Base-by-base conservation (phyloP, 2,113 vertebrate species). In the Butastur rufipennis region DNA sequence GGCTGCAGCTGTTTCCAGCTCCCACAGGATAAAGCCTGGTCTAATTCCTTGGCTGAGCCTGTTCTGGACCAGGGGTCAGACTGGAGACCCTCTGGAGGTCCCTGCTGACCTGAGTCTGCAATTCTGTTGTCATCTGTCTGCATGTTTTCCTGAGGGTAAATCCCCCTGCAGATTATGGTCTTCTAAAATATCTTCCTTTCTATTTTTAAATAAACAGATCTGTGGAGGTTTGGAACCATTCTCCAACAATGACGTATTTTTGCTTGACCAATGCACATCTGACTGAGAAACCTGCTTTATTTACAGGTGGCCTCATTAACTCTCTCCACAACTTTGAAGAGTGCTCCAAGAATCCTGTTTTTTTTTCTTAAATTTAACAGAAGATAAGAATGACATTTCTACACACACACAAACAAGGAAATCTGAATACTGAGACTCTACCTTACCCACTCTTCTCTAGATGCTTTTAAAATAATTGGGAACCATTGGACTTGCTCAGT, bases 41-140 rank as follows among this genome's bases (percentile, higher is more conserved):
- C 16, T 15, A 22, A 52, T 20, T 6, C 21, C 7, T 27, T 8
- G 11, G 31, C 14, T 73, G 43, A 66, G 29, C 27, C 15, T 61
- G 10, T 58, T 59, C 26, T 58, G 27, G 13, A 13, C 10, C 1
- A 2, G 11, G 8, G 34, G 7, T 23, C 2, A 1, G 72, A 67
- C 18, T 45, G 23, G 19, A 59, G 29, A 47, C 1, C 7, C 8
- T 4, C 2, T 8, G 1, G 2, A 45, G 31, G 12, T 26, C 36
- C 32, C 17, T 82, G 32, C 26, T 58, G 36, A 8, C 26, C n/a
- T 38, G 20, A 32, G 27, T 59, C 52, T 75, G 45, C 38, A 36
- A 61, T 67, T 52, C 34, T 20, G 12, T 4, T 38, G 11, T 40
- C 6, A 1, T 67, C n/a, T 3, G 12, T 45, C 8, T 66, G 18